Evolutionary conservation across 2,888 invertebrate species (phyloP).

Genomic region (Lacanobia oleracea): DNA sequence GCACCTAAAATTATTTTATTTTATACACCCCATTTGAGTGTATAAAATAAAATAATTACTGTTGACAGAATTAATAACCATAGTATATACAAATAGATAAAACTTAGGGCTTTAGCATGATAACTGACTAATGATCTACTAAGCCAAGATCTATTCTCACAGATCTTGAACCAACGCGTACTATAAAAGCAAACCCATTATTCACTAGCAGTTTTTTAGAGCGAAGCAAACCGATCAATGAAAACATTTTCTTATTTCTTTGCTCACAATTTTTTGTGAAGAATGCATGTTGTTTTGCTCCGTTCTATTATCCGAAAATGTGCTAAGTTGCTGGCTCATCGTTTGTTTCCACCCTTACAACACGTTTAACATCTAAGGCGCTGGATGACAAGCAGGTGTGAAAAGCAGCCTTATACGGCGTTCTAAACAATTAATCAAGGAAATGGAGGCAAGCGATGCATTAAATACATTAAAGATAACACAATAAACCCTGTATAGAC

Average conservation of each 20-base stretch:
- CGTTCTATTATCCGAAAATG: constrained; percentile 24
- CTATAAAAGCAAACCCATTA: constrained; percentile 5
- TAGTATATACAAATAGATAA: too few relatives aligned
- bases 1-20: too few relatives aligned
- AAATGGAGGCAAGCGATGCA: constrained; percentile 39
- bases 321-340: constrained; percentile 41
- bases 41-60: too few relatives aligned
- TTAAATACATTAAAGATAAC: constrained; percentile 41
- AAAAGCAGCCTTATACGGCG: constrained; percentile 29
- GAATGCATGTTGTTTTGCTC: constrained; percentile 11
- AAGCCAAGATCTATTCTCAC: background rate
- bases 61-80: too few relatives aligned
- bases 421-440: constrained; percentile 56
- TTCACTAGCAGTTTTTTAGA: background rate
- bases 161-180: background rate
- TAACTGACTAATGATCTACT: background rate
- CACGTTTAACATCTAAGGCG: constrained; percentile 31
- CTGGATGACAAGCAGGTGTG: constrained; percentile 53
- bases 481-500: constrained; percentile 35
- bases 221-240: constrained; percentile 31
- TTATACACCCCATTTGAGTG: too few relatives aligned
- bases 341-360: constrained; percentile 31
- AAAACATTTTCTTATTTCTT: background rate
- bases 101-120: background rate
- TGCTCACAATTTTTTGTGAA: background rate